Evolutionary conservation across 2,113 vertebrate genomes (phyloP).

Genomic region (Indri indri): DNA sequence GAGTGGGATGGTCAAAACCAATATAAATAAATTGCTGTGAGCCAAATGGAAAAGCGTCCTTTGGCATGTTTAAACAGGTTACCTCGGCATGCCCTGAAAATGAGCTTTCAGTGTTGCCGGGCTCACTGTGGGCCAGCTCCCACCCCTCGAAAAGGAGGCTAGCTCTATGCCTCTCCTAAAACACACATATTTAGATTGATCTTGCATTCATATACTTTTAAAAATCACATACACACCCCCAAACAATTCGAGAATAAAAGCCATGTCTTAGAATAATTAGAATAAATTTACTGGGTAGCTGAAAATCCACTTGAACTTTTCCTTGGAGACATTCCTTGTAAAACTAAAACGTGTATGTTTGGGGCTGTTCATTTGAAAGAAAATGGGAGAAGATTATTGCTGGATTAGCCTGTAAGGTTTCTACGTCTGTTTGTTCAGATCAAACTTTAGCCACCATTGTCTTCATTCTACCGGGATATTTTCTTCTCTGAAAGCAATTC

Average conservation of each 20-base stretch:
- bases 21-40: conserved; percentile 70
- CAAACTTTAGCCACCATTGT: neutral
- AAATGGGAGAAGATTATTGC: neutral
- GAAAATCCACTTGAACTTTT: conserved; percentile 24
- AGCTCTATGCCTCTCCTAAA: neutral
- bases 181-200: neutral
- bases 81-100: conserved; percentile 35
- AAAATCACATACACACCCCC: neutral
- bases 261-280: neutral
- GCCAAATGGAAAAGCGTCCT: conserved; percentile 61
- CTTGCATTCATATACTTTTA: neutral
- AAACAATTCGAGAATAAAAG: neutral
- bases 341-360: neutral
- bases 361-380: neutral
- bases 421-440: neutral
- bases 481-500: neutral
- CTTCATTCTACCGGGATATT: neutral
- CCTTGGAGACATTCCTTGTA: neutral
- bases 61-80: conserved; percentile 68
- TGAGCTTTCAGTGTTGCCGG: neutral
- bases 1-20: conserved; percentile 49
- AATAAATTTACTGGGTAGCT: neutral
- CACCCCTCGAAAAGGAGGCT: neutral
- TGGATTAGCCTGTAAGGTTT: neutral
- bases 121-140: neutral